These are phyloP conservation scores for Mesoligia furuncula DNA, from an alignment of 2,888 invertebrate species.

Conservation along the genomic window DNA sequence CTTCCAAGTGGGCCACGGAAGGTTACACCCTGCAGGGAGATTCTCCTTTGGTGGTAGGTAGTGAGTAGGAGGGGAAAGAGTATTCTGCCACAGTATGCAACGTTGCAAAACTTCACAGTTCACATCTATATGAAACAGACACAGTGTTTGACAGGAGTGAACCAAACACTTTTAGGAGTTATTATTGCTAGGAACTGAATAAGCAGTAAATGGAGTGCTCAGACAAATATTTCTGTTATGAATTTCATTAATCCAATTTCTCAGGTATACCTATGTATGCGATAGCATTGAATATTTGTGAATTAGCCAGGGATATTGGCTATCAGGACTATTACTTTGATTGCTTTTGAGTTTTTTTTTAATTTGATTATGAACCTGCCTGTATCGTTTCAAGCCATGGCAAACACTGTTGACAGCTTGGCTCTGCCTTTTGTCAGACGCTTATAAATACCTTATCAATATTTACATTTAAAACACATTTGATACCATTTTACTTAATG, in stretches of 20 bases:
- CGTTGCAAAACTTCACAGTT: no score
- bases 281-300: not conserved
- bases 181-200: not conserved
- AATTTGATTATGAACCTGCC: not conserved
- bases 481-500: not conserved
- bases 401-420: not conserved
- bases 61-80: no score
- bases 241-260: not conserved
- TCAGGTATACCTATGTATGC: not conserved
- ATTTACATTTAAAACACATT: constrained; percentile 42
- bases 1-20: no score
- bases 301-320: no score
- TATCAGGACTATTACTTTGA: not conserved
- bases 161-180: not conserved
- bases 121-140: not conserved
- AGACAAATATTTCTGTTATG: not conserved
- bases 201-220: constrained; percentile 1
- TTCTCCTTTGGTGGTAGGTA: no score
- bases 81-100: no score
- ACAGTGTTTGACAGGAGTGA: not conserved
- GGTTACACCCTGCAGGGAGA: no score
- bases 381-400: no score
- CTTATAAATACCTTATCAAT: constrained; percentile 7
- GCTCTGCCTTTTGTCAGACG: not conserved
- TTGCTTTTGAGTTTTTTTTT: not conserved